phyloP scores from a whole-genome alignment of 2,113 vertebrate genomes.

The Macrotis lagotis region DNA sequence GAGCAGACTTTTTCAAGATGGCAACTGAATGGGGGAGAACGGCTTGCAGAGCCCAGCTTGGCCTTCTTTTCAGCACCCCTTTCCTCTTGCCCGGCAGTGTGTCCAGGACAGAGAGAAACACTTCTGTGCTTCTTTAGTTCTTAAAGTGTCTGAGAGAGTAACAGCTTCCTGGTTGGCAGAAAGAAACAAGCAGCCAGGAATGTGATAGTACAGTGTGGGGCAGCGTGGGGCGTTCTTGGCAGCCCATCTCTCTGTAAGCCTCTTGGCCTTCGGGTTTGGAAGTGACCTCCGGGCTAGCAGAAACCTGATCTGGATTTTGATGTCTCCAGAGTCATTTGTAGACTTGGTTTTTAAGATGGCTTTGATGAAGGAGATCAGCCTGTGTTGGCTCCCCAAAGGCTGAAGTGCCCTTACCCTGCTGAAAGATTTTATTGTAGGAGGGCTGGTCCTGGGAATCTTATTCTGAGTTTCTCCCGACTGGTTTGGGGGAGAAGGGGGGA shows the following conservation, averaged over 20 bases:
- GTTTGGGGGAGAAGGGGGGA: neutral
- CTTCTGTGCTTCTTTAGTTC: neutral
- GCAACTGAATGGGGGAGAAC: neutral
- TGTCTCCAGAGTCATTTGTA: slow-evolving; percentile 8
- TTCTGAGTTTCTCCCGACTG: neutral
- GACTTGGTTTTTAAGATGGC: neutral
- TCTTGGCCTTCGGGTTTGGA: neutral
- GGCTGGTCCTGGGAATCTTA: neutral
- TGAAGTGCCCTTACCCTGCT: neutral
- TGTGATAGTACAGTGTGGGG: neutral
- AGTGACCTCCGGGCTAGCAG: neutral
- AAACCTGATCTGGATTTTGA: neutral
- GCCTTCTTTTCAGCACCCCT: neutral
- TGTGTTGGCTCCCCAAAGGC: neutral
- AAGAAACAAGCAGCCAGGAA: neutral
- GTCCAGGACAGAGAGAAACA: neutral
- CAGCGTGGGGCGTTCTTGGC: neutral
- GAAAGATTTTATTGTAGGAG: neutral
- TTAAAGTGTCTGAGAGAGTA: neutral
- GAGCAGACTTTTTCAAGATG: neutral
- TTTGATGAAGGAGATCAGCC: neutral
- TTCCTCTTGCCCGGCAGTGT: neutral
- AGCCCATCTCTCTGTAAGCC: neutral
- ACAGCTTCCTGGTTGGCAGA: neutral
- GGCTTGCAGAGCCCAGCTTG: neutral